Conservation (phyloP, 2,113 vertebrate species). For the Oncorhynchus nerka region DNA sequence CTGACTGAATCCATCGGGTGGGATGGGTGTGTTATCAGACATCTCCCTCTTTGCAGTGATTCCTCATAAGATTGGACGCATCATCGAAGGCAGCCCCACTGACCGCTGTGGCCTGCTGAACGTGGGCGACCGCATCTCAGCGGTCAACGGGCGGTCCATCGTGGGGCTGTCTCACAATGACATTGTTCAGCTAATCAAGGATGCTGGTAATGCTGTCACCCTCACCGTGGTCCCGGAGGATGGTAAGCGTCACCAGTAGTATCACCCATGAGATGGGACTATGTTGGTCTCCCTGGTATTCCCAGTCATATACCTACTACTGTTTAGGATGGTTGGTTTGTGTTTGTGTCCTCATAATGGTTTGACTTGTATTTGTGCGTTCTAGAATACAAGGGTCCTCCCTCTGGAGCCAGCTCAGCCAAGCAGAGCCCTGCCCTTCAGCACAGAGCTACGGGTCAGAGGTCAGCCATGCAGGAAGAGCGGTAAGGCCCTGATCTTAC, state of each 20-base stretch:
- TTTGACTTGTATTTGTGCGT: slow-evolving; percentile 16
- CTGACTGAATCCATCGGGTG: too few relatives aligned
- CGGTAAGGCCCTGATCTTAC: slow-evolving; percentile 28
- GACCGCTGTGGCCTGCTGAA: slow-evolving; percentile 92
- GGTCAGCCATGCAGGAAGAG: slow-evolving; percentile 71
- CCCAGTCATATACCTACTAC: too few relatives aligned
- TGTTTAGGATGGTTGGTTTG: neutral
- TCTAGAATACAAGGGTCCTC: slow-evolving; percentile 88
- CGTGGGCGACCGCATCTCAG: slow-evolving; percentile 93
- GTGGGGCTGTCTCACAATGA: slow-evolving; percentile 90
- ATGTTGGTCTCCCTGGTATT: neutral
- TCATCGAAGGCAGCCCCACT: slow-evolving; percentile 94
- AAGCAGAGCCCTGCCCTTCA: slow-evolving; percentile 91
- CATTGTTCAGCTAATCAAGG: slow-evolving; percentile 97
- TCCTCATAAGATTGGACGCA: slow-evolving; percentile 96
- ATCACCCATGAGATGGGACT: neutral
- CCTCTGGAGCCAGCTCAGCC: slow-evolving; percentile 91
- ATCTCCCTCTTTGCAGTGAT: slow-evolving; percentile 76
- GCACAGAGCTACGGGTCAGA: slow-evolving; percentile 79
- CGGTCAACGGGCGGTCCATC: slow-evolving; percentile 92
- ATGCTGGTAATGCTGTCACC: slow-evolving; percentile 87
- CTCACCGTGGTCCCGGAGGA: slow-evolving; percentile 93
- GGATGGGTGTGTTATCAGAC: neutral
- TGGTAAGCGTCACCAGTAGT: slow-evolving; percentile 74
- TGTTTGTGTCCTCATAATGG: neutral